These are phyloP conservation scores for Neosilurus hyrtlii DNA, from an alignment of 2,797 vertebrate genomes.

Conservation along the genomic window DNA sequence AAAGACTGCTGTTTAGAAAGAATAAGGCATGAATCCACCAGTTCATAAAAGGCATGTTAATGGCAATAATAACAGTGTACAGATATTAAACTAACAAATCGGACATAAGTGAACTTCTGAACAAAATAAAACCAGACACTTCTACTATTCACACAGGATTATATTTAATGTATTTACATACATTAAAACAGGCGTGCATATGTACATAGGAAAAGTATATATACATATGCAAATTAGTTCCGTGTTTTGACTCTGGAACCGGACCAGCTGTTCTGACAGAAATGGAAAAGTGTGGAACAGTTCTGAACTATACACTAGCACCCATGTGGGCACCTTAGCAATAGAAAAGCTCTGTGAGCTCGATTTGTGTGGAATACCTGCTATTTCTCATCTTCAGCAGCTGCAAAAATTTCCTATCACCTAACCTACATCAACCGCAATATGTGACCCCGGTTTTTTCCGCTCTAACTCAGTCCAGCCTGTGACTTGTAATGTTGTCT, in stretches of 20 bases:
- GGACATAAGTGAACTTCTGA: no score
- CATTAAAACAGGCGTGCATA: no score
- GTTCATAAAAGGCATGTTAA: no score
- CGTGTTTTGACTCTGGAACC: neutral
- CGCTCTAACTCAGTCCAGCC: neutral
- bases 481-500: neutral
- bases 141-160: no score
- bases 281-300: neutral
- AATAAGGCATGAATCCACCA: no score
- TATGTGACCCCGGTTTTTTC: conserved; percentile 1
- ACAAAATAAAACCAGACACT: no score
- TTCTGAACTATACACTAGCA: neutral
- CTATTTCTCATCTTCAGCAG: conserved; percentile 29
- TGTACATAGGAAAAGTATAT: no score
- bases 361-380: conserved; percentile 33
- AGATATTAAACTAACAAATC: no score
- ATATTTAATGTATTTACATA: no score
- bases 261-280: neutral
- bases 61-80: no score
- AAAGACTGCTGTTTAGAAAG: no score
- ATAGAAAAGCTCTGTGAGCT: neutral
- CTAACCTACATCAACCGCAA: conserved; percentile 9
- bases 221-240: no score
- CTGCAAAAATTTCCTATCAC: neutral
- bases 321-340: neutral